Conservation (phyloP, 2,113 vertebrate genomes). For the Psammodynastes pulverulentus region DNA sequence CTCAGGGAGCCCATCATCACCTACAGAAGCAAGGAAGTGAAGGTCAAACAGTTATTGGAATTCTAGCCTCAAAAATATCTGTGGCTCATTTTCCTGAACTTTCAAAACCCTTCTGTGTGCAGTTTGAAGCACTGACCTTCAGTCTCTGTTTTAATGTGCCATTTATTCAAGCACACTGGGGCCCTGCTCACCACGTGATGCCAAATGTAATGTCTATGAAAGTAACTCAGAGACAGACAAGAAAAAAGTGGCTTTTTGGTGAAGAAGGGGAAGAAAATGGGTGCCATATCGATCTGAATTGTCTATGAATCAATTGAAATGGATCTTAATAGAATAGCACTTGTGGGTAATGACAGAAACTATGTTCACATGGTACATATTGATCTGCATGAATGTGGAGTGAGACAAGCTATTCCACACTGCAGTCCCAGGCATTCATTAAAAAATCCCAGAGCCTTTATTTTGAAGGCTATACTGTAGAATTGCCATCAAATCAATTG, state of each 20-base stretch:
- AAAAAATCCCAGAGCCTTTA: neutral
- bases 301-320: neutral
- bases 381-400: neutral
- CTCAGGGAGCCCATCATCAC: conserved; percentile 45
- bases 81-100: conserved; percentile 46
- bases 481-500: neutral
- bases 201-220: conserved; percentile 16
- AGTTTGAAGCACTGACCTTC: conserved; percentile 48
- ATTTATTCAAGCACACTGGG: conserved; percentile 43
- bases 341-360: neutral
- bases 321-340: neutral
- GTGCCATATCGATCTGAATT: neutral
- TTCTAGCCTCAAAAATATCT: conserved; percentile 53
- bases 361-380: neutral
- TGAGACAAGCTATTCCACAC: neutral
- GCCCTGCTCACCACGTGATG: conserved; percentile 4
- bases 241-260: neutral
- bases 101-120: conserved; percentile 54
- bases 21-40: conserved; percentile 57
- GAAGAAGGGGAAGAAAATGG: neutral
- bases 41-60: conserved; percentile 64
- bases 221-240: conserved; percentile 3
- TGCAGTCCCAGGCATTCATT: neutral
- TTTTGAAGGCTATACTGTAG: neutral
- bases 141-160: conserved; percentile 48